A percentile compares a stretch with the other conserved stretches of the same genome.
These are phyloP conservation scores for Garra rufa DNA, from an alignment of 2,113 vertebrate genomes.

Conservation along the genomic window DNA sequence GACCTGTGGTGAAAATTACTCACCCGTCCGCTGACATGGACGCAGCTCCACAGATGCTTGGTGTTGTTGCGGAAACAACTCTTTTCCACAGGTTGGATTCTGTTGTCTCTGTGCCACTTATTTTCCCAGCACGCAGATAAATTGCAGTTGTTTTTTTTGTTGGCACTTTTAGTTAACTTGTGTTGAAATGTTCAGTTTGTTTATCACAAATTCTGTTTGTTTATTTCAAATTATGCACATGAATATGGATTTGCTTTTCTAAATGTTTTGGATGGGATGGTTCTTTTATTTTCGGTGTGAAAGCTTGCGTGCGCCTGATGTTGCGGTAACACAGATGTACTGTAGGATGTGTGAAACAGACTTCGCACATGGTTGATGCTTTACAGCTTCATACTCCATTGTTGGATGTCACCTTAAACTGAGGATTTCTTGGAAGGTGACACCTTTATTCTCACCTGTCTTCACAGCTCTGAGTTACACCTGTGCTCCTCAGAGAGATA, in stretches of 20 bases:
- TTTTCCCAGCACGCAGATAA: neutral
- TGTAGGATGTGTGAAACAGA: neutral
- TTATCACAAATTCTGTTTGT: neutral
- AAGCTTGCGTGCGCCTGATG: neutral
- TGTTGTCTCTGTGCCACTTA: neutral
- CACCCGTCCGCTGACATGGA: neutral
- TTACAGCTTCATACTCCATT: neutral
- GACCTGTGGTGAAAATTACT: slow-evolving; percentile 7
- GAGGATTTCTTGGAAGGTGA: neutral
- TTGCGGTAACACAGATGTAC: neutral
- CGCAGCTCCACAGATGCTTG: neutral
- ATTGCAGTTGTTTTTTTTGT: neutral
- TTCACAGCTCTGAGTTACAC: slow-evolving; percentile 3
- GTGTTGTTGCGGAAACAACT: neutral
- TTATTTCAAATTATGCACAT: neutral
- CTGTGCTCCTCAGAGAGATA: neutral
- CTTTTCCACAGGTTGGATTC: neutral
- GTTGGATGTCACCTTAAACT: slow-evolving; percentile 5
- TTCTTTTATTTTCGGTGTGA: neutral
- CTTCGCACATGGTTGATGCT: neutral
- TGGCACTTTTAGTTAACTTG: neutral
- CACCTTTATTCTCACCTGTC: neutral
- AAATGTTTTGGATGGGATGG: neutral
- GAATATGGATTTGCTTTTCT: neutral
- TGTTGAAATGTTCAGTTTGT: neutral